These are phyloP conservation scores for Oncorhynchus nerka DNA, from an alignment of 2,113 vertebrate genomes.

Conservation along the genomic window DNA sequence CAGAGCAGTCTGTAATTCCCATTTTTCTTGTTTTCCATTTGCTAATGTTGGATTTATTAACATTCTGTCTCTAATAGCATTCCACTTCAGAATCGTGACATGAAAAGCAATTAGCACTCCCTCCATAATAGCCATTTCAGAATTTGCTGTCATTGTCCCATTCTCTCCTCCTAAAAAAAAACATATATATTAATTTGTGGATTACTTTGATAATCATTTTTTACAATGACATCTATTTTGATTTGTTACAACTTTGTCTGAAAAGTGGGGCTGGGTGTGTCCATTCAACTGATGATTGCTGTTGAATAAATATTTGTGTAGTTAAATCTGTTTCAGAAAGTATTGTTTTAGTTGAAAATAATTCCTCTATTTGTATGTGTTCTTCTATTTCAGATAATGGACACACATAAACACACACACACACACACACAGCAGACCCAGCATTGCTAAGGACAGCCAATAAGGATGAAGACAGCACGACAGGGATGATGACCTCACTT, in stretches of 20 bases:
- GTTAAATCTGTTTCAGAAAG: too few relatives aligned
- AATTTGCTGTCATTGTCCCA: not conserved
- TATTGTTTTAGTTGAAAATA: not conserved
- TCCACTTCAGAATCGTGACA: constrained; percentile 56
- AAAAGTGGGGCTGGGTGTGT: not conserved
- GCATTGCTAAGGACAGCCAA: constrained; percentile 24
- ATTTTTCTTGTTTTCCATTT: constrained; percentile 50
- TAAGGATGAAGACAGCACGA: constrained; percentile 38
- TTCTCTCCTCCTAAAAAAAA: too few relatives aligned
- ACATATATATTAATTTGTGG: too few relatives aligned
- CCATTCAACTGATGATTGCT: not conserved
- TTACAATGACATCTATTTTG: not conserved
- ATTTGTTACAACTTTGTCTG: not conserved
- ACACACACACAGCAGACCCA: constrained; percentile 1
- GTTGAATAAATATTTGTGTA: not conserved
- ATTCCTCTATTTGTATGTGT: constrained; percentile 20
- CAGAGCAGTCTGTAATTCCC: constrained; percentile 59
- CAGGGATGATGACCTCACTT: constrained; percentile 39
- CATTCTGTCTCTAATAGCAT: constrained; percentile 65
- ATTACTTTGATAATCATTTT: too few relatives aligned
- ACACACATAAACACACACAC: constrained; percentile 5
- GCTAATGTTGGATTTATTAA: constrained; percentile 61
- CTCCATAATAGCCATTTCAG: not conserved
- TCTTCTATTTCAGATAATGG: constrained; percentile 54
- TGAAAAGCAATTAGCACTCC: constrained; percentile 39